Evolutionary conservation across 1,140 invertebrate genomes (phyloP).

Genomic region (Caenorhabditis latens): DNA sequence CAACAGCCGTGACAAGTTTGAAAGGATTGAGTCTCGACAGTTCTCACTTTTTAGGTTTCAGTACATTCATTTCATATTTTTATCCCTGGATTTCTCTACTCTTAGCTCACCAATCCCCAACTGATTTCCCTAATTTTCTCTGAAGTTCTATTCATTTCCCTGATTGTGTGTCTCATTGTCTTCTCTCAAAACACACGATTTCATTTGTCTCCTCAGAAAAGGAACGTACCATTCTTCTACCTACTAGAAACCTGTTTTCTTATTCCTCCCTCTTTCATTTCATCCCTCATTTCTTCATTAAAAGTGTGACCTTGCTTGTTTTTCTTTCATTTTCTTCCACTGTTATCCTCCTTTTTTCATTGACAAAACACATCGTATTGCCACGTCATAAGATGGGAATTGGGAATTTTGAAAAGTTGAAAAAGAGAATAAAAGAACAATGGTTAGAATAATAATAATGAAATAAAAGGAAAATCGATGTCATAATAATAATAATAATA

Average conservation of each 20-base stretch:
- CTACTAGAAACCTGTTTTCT: neutral
- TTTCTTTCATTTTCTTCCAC: neutral
- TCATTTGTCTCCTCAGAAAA: too few species aligned
- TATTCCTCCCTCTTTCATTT: neutral
- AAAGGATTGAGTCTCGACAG: too few species aligned
- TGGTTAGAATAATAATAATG: neutral
- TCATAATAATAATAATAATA: slow-evolving; percentile 46
- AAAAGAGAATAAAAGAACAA: neutral
- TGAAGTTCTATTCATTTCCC: too few species aligned
- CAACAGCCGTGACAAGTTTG: too few species aligned
- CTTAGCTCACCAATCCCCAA: too few species aligned
- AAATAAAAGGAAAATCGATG: neutral
- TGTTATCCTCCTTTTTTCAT: too few species aligned
- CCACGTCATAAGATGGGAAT: too few species aligned
- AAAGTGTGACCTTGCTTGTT: slow-evolving; percentile 24
- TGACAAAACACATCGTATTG: neutral
- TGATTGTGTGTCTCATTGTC: neutral
- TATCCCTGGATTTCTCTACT: too few species aligned
- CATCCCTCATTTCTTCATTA: slow-evolving; percentile 8
- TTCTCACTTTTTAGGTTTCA: too few species aligned
- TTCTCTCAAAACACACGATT: neutral
- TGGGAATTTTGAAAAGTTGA: neutral
- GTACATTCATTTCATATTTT: too few species aligned
- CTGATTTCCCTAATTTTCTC: too few species aligned
- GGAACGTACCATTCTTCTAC: neutral